Conservation (phyloP, 1,140 invertebrate genomes). For the Apocrypta bakeri region DNA sequence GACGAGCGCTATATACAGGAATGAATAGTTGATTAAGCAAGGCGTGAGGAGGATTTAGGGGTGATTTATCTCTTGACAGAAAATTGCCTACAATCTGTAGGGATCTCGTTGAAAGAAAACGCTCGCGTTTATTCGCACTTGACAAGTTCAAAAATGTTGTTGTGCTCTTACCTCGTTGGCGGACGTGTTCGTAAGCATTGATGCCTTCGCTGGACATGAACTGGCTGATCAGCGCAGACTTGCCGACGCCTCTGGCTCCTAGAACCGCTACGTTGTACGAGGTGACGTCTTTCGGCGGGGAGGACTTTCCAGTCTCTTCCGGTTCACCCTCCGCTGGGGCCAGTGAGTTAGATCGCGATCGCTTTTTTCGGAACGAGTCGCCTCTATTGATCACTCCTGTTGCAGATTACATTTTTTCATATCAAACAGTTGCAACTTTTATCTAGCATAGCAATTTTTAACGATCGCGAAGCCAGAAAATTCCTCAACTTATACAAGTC, state of each 20-base stretch:
- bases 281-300: conserved; percentile 74
- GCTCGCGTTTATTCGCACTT: no score
- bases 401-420: conserved; percentile 23
- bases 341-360: conserved; percentile 85
- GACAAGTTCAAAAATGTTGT: no score
- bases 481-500: no score
- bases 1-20: background rate
- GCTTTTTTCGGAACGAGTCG: conserved; percentile 87
- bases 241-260: conserved; percentile 91
- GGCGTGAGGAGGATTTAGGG: no score
- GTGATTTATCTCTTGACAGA: no score
- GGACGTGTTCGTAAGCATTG: conserved; percentile 92
- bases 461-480: no score
- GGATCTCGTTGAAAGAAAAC: no score
- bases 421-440: no score
- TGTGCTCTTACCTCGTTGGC: conserved; percentile 82
- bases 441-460: no score
- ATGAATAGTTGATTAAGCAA: background rate
- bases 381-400: conserved; percentile 91
- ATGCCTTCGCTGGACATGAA: conserved; percentile 97
- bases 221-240: conserved; percentile 91
- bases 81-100: no score
- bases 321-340: conserved; percentile 64
- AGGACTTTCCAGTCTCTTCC: conserved; percentile 18
- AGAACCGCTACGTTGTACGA: conserved; percentile 87